Conservation (phyloP, 2,888 invertebrate species). For the Agrochola litura region DNA sequence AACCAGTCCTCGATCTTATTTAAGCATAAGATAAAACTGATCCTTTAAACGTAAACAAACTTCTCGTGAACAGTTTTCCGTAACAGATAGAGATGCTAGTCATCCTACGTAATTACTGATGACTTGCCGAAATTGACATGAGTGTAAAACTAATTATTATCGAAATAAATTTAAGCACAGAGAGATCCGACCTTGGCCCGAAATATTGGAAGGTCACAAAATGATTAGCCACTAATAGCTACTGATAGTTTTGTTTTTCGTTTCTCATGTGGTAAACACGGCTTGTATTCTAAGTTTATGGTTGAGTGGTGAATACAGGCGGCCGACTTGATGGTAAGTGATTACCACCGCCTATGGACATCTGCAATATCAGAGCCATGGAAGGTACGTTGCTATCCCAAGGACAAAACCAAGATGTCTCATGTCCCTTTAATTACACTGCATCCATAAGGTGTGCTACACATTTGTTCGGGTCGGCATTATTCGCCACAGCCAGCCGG, state of each 20-base stretch:
- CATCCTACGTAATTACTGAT: constrained; percentile 22
- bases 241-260: constrained; percentile 6
- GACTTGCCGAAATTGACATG: constrained; percentile 9
- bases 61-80: constrained; percentile 1
- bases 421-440: neutral
- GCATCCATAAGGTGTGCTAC: neutral
- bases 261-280: neutral
- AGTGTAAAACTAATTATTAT: constrained; percentile 2
- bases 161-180: constrained; percentile 27
- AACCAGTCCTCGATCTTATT: constrained; percentile 38
- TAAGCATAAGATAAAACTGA: constrained; percentile 9
- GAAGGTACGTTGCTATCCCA: neutral
- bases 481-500: neutral
- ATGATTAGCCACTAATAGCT: constrained; percentile 8
- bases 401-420: neutral
- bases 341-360: neutral
- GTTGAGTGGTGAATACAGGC: neutral
- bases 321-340: neutral
- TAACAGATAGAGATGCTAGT: constrained; percentile 1
- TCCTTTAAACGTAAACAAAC: constrained; percentile 21
- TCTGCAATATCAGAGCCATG: neutral
- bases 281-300: neutral
- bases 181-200: constrained; percentile 12
- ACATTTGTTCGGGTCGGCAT: neutral
- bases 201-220: constrained; percentile 12